Percentiles rank a stretch among this genome's conserved stretches.
phyloP scores from a whole-genome alignment of 64 coral and sea anemone genomes.

The Trachythela sp. region DNA sequence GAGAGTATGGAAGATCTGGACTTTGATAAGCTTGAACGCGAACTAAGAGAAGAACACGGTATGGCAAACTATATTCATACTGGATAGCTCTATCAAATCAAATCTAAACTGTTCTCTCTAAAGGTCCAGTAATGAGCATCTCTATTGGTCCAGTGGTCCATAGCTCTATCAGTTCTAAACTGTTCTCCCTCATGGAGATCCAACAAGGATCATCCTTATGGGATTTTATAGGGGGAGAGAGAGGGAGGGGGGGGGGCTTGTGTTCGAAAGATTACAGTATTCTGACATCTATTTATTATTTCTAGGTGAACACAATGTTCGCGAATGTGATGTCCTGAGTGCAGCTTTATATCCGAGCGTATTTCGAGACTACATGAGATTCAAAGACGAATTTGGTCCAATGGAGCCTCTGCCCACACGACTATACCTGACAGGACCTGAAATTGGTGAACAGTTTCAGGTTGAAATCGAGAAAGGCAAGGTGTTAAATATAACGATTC shows the following conservation, averaged over 20 bases:
- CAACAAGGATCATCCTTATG: too few species aligned
- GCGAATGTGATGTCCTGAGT: slow-evolving; percentile 76
- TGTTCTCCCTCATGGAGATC: too few species aligned
- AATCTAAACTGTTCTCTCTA: too few species aligned
- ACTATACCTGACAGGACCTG: slow-evolving; percentile 85
- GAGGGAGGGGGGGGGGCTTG: not conserved
- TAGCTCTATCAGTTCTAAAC: too few species aligned
- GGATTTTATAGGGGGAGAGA: too few species aligned
- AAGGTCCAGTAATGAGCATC: too few species aligned
- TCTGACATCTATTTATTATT: not conserved
- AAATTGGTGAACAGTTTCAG: slow-evolving; percentile 94
- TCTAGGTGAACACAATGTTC: slow-evolving; percentile 59
- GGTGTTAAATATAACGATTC: slow-evolving; percentile 70
- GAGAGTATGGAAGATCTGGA: slow-evolving; percentile 73
- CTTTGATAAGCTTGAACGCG: slow-evolving; percentile 65
- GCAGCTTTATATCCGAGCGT: slow-evolving; percentile 85
- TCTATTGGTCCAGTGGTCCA: too few species aligned
- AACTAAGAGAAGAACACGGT: slow-evolving; percentile 79
- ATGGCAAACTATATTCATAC: too few species aligned
- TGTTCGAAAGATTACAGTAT: not conserved
- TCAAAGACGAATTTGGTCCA: slow-evolving; percentile 84
- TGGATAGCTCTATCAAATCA: not conserved
- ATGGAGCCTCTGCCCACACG: slow-evolving; percentile 73
- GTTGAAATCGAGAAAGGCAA: slow-evolving; percentile 82
- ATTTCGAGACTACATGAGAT: slow-evolving; percentile 89